Percentiles rank a stretch among this genome's conserved stretches.
phyloP scores from a whole-genome alignment of 2,113 vertebrate species.

The Austrofundulus limnaeus region DNA sequence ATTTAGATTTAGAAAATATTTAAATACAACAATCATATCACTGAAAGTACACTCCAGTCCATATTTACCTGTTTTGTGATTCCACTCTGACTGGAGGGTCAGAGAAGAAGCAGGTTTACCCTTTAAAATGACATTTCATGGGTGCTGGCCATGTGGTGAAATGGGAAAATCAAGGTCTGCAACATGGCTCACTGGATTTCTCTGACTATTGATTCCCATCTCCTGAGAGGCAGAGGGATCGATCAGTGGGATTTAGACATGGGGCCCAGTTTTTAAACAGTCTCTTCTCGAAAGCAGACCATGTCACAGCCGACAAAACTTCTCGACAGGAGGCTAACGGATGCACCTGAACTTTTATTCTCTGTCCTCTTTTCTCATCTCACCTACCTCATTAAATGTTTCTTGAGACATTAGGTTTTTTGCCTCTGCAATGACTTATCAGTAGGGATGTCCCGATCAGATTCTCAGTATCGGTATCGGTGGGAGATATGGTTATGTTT shows the following conservation, averaged over 20 bases:
- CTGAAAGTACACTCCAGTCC: not conserved
- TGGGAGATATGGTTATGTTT: no score
- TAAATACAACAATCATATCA: not conserved
- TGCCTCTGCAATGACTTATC: no score
- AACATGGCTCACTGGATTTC: conserved; percentile 73
- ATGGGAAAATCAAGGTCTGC: conserved; percentile 70
- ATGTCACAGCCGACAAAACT: conserved; percentile 38
- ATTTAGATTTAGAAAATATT: not conserved
- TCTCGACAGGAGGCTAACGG: conserved; percentile 26
- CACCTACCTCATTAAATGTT: conserved; percentile 14
- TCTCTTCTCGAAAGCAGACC: conserved; percentile 35
- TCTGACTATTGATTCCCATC: conserved; percentile 78
- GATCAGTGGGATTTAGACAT: conserved; percentile 76
- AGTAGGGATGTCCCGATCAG: no score
- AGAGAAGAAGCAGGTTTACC: conserved; percentile 26
- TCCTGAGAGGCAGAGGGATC: conserved; percentile 68
- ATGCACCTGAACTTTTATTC: conserved; percentile 32
- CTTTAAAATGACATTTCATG: conserved; percentile 74
- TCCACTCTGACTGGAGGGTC: conserved; percentile 14
- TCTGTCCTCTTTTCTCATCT: conserved; percentile 20
- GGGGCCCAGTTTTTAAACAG: conserved; percentile 55
- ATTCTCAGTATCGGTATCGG: no score
- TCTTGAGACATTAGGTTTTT: conserved; percentile 9
- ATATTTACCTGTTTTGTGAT: conserved; percentile 9
- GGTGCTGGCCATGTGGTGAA: conserved; percentile 68